Percentiles rank a stretch among this genome's conserved stretches.
Evolutionary conservation across 1,140 invertebrate species (phyloP).

Genomic region (Brachionus manjavacas): DNA sequence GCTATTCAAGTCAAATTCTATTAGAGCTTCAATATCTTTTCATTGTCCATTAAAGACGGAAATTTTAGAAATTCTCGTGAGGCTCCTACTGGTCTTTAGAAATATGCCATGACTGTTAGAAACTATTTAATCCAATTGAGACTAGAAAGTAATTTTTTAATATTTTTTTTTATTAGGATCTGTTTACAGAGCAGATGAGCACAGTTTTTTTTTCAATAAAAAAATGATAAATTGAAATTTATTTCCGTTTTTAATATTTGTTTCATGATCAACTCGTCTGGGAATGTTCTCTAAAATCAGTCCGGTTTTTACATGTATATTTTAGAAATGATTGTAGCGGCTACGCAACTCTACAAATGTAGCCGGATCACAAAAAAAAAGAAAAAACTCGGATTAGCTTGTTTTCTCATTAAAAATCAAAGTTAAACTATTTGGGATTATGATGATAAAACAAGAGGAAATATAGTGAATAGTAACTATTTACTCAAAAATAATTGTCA

Average conservation of each 20-base stretch:
- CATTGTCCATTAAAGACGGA: constrained; percentile 18
- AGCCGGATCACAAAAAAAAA: not conserved
- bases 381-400: not conserved
- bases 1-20: not conserved
- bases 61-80: constrained; percentile 13
- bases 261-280: not conserved
- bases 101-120: not conserved
- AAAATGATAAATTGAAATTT: constrained; percentile 21
- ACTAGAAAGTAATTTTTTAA: not conserved
- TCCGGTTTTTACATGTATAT: not conserved
- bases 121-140: constrained; percentile 7
- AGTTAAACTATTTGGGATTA: constrained; percentile 14
- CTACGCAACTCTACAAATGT: not conserved
- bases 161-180: not conserved
- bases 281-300: not conserved
- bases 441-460: constrained; percentile 11
- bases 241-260: constrained; percentile 26
- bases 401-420: constrained; percentile 17
- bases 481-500: constrained; percentile 33
- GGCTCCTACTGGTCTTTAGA: not conserved
- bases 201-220: not conserved
- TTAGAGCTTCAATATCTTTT: constrained; percentile 23
- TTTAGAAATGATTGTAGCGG: not conserved
- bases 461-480: constrained; percentile 18
- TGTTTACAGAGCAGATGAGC: constrained; percentile 22